Conservation (phyloP, 2,888 invertebrate species). For the Leptopilina drosophilae region DNA sequence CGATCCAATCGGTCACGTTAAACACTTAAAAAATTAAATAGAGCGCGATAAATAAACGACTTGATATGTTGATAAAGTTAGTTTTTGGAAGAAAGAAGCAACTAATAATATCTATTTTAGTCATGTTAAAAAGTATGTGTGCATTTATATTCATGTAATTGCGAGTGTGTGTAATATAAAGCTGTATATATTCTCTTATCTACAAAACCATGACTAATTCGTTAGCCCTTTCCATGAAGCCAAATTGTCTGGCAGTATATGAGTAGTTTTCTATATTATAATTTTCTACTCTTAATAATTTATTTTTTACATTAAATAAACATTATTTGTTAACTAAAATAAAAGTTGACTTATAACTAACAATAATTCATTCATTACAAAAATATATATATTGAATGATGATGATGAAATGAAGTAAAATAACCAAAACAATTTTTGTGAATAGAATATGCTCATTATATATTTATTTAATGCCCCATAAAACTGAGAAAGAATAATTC, state of each 20-base stretch:
- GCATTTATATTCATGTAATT: no score
- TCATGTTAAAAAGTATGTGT: not conserved
- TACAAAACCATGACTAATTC: no score
- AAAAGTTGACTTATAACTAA: no score
- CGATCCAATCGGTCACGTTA: not conserved
- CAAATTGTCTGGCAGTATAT: no score
- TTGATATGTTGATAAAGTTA: not conserved
- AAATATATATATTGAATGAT: not conserved
- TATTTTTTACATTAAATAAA: no score
- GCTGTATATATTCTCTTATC: no score
- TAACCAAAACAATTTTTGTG: not conserved
- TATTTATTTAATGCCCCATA: not conserved
- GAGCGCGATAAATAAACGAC: not conserved
- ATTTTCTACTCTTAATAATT: no score
- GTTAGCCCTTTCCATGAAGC: no score
- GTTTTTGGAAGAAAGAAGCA: not conserved
- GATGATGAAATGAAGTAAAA: not conserved
- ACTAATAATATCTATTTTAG: not conserved
- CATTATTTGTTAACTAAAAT: no score
- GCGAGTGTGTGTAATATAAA: no score
- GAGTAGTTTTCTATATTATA: no score
- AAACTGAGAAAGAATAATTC: slow-evolving; percentile 20
- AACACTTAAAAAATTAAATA: not conserved
- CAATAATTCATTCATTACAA: not conserved
- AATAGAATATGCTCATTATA: not conserved